phyloP scores from a whole-genome alignment of 2,113 vertebrate species.

The Ciconia maguari region DNA sequence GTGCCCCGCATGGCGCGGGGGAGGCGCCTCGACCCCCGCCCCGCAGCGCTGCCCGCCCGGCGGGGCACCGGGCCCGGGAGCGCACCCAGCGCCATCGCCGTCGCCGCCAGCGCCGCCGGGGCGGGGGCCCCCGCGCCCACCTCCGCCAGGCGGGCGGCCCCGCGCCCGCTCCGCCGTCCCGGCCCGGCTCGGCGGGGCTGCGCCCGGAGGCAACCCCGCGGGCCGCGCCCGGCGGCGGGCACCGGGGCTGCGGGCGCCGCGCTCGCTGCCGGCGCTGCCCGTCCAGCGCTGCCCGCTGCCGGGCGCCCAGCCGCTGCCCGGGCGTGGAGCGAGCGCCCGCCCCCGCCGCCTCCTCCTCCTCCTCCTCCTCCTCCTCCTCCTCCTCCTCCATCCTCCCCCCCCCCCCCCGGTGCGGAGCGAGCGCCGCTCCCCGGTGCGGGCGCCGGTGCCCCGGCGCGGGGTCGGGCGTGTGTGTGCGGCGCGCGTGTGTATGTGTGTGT shows the following conservation, averaged over 20 bases:
- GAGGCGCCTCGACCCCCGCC: neutral
- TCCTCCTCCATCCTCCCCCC: neutral
- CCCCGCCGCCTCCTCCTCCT: neutral
- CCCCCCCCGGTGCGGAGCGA: neutral
- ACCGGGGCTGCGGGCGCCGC: neutral
- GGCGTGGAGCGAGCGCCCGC: neutral
- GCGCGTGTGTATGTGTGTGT: too few relatives aligned
- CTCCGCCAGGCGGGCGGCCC: neutral
- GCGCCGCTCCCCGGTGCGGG: neutral
- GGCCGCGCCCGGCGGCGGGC: neutral
- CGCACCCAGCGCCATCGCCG: neutral
- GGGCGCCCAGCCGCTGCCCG: neutral
- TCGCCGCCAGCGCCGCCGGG: too few relatives aligned
- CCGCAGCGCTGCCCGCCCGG: neutral
- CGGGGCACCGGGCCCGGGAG: neutral
- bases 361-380: neutral
- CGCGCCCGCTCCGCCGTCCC: neutral
- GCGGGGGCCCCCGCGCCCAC: neutral
- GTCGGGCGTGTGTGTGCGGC: neutral
- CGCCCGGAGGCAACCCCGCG: neutral
- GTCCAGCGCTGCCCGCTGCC: neutral
- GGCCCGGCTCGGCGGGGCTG: neutral
- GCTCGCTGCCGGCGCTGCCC: neutral
- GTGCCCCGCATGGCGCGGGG: neutral
- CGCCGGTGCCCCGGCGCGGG: neutral